phyloP scores from a whole-genome alignment of 2,113 vertebrate species.

The Ploceus nigricollis region DNA sequence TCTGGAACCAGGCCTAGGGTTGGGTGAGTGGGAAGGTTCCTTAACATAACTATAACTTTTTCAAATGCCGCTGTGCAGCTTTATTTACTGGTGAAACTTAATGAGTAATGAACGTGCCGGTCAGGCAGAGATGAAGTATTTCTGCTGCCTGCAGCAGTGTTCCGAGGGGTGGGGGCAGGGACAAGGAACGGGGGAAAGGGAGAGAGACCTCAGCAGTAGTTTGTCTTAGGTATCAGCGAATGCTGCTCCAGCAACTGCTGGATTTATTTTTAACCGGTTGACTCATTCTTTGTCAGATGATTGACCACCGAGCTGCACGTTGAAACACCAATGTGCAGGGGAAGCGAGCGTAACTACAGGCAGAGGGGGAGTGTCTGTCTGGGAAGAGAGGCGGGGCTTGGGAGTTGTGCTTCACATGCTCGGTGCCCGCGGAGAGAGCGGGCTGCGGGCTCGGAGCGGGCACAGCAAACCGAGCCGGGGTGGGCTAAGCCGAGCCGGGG shows the following conservation, averaged over 20 bases:
- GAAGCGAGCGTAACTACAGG: slow-evolving; percentile 25
- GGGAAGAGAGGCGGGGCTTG: slow-evolving; percentile 65
- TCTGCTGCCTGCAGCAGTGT: slow-evolving; percentile 17
- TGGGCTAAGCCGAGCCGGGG: accelerated
- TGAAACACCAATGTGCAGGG: slow-evolving; percentile 43
- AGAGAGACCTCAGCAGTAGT: slow-evolving; percentile 11
- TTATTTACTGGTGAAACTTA: slow-evolving; percentile 20
- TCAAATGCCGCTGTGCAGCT: not conserved
- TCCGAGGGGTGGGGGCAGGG: not conserved
- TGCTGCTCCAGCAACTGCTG: slow-evolving; percentile 65
- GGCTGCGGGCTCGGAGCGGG: not conserved
- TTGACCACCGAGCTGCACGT: slow-evolving; percentile 59
- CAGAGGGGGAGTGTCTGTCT: slow-evolving; percentile 47
- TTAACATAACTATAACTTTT: not conserved
- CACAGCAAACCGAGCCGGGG: not conserved
- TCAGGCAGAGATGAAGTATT: slow-evolving; percentile 2
- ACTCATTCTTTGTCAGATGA: slow-evolving; percentile 79
- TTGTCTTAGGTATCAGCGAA: slow-evolving; percentile 61
- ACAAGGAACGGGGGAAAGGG: not conserved
- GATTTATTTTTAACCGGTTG: slow-evolving; percentile 81
- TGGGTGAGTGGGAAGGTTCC: not conserved
- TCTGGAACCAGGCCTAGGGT: not conserved
- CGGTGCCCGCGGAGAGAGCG: not conserved
- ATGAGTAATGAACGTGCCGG: slow-evolving; percentile 11
- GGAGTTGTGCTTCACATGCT: slow-evolving; percentile 31